Percentiles rank a stretch among this genome's conserved stretches.
phyloP scores from a whole-genome alignment of 1,140 invertebrate species.

The Drosophila sucinea region DNA sequence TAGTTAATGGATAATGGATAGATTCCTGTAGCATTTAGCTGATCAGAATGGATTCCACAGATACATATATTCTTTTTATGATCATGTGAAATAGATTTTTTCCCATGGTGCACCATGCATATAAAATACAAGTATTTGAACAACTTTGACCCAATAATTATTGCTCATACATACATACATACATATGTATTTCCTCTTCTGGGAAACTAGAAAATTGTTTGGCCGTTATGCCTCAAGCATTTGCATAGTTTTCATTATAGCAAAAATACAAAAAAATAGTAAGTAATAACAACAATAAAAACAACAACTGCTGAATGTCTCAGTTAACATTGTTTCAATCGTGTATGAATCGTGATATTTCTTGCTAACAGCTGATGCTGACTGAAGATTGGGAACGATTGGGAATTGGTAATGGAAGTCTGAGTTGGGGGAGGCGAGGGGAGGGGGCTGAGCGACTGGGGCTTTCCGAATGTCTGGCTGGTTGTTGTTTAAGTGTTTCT shows the following conservation, averaged over 20 bases:
- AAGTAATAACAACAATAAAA: too few relatives aligned
- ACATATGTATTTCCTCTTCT: neutral
- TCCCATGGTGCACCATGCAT: too few relatives aligned
- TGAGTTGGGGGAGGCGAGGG: too few relatives aligned
- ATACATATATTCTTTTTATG: too few relatives aligned
- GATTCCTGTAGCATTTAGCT: too few relatives aligned
- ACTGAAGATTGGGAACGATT: neutral
- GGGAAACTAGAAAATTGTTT: conserved; percentile 24
- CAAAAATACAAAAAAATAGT: too few relatives aligned
- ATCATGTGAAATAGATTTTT: too few relatives aligned
- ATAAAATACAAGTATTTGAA: neutral
- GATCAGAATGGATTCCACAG: too few relatives aligned
- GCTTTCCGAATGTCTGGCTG: conserved; percentile 6
- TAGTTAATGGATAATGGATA: too few relatives aligned
- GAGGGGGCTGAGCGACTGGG: conserved; percentile 8
- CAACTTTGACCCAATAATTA: neutral
- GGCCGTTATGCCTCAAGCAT: neutral
- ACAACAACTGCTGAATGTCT: neutral
- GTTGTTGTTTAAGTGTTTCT: neutral
- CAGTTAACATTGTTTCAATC: conserved; percentile 2
- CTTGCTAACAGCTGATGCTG: conserved; percentile 48
- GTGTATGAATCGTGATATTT: conserved; percentile 10
- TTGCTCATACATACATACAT: neutral
- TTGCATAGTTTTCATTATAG: neutral
- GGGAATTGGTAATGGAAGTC: too few relatives aligned